A percentile compares a stretch with the other conserved stretches of the same genome.
Evolutionary conservation across 2,113 vertebrate genomes (phyloP).

Genomic region (Corythornis vintsioides): DNA sequence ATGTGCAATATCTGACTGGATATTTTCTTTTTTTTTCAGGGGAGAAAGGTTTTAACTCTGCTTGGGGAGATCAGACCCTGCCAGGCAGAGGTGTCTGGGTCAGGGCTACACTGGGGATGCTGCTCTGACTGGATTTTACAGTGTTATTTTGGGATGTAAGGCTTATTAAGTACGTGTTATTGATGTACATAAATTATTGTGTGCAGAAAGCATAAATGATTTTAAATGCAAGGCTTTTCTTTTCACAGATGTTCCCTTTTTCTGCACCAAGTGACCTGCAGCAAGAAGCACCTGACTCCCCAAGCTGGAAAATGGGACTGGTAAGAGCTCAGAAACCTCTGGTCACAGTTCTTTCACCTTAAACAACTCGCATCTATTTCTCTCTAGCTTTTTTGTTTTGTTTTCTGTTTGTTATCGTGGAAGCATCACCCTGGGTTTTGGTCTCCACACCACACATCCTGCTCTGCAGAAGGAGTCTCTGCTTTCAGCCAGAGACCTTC

Average conservation of each 20-base stretch:
- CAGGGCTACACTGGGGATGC: accelerated
- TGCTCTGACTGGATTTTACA: background rate
- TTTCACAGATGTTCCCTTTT: background rate
- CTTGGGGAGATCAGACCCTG: accelerated
- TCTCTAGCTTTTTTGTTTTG: background rate
- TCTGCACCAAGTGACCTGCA: accelerated
- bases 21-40: accelerated
- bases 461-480: background rate
- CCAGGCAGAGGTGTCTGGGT: background rate
- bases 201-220: background rate
- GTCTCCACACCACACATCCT: background rate
- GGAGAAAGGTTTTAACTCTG: background rate
- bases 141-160: no score
- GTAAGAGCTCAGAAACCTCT: background rate
- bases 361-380: background rate
- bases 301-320: background rate
- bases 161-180: background rate
- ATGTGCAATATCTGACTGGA: background rate
- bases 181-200: background rate
- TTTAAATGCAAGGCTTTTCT: background rate
- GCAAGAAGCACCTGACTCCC: background rate
- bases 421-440: accelerated
- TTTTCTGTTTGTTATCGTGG: background rate
- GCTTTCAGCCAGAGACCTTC: background rate
- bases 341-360: background rate